Evolutionary conservation across 1,140 invertebrate genomes (phyloP), one percentile per base, ranked within the genome.

Genomic region (Drosophila parvula): DNA sequence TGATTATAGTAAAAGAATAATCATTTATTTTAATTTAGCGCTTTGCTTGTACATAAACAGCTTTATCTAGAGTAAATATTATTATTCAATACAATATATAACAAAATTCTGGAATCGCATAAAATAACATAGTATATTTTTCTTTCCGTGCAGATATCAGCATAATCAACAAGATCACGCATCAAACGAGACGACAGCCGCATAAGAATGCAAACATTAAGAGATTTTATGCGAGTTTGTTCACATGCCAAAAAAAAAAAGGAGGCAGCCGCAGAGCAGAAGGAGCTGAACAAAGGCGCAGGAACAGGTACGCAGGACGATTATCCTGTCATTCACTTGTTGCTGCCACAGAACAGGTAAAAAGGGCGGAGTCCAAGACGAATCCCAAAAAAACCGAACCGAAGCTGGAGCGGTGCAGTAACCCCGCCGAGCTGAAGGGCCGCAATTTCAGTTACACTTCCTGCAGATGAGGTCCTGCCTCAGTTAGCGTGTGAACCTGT

Each of bases 261-360:
- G 43, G 30, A 34, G 28, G 53, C 50, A 79, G 62, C 62, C 48
- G 32, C 79, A 60, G 65, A 81, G 60, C 78, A 30, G 62, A 38
- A 53, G 36, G 43, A 61, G 36, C 18, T 11, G 36, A 62, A 74
- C 74, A 77, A 70, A 77, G 59, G 58, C 53, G 65, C 45, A 28
- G 48, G 50, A 81, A 81, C 82, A 86, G 83, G 79, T 88, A 86
- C 76, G 74, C 81, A 91, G 89, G 89, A 91, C 89, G 89, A 91
- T 91, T 91, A 91, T 91, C 89, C 89, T 91, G 89, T 91, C 89
- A 91, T 91, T 91, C 85, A 91, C 89, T 91, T 91, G 89, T 91
- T 91, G 89, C 86, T 62, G 79, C 51, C 70, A 79, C 62, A 70
- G 53, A 48, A 78, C 81, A 85, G 81, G 81, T 85, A 85, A 74